phyloP scores from a whole-genome alignment of 2,113 vertebrate species.

The Thalassoma bifasciatum region DNA sequence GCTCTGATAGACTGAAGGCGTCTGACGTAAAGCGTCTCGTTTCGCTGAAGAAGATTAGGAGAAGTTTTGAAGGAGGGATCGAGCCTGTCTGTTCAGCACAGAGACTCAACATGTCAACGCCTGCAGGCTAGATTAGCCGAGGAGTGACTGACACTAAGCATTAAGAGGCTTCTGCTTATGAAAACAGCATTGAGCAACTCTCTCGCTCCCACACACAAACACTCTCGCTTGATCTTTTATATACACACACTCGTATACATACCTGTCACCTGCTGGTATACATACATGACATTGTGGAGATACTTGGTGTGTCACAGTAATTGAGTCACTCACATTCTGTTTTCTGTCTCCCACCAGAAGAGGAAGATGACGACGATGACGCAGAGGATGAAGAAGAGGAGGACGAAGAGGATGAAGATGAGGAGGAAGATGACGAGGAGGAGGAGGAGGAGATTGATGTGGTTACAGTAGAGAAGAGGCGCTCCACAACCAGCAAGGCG shows the following conservation, averaged over 20 bases:
- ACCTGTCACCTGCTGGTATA: constrained; percentile 47
- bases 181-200: constrained; percentile 71
- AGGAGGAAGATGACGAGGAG: constrained; percentile 88
- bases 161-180: constrained; percentile 67
- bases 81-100: constrained; percentile 59
- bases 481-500: constrained; percentile 86
- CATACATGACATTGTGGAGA: constrained; percentile 43
- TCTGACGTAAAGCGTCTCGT: constrained; percentile 32
- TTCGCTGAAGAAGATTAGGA: constrained; percentile 59
- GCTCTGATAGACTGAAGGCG: constrained; percentile 31
- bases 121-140: constrained; percentile 68
- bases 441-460: constrained; percentile 98
- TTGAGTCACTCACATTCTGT: constrained; percentile 46
- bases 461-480: constrained; percentile 93
- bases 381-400: constrained; percentile 41
- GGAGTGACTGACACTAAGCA: constrained; percentile 77
- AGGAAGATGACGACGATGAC: constrained; percentile 77
- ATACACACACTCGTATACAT: constrained; percentile 13
- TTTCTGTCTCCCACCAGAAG: constrained; percentile 63
- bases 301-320: constrained; percentile 47
- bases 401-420: constrained; percentile 79
- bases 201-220: constrained; percentile 54
- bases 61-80: constrained; percentile 43
- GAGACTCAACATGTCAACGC: constrained; percentile 72
- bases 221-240: constrained; percentile 19